phyloP scores from a whole-genome alignment of 2,113 vertebrate genomes.

The Brachyistius frenatus region DNA sequence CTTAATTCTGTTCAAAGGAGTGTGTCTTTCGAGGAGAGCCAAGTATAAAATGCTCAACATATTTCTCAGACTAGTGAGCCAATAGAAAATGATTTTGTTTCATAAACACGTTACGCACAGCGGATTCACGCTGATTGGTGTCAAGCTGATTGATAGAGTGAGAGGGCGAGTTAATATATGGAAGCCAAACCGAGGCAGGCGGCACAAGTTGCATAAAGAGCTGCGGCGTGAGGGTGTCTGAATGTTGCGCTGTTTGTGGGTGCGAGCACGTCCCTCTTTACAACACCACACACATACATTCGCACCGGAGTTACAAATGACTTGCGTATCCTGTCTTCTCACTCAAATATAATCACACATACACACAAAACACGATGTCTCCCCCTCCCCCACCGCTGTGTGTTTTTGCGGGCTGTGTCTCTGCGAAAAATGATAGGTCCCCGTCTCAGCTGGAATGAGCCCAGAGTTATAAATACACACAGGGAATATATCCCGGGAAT shows the following conservation, averaged over 20 bases:
- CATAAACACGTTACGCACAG: slow-evolving; percentile 65
- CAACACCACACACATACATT: slow-evolving; percentile 35
- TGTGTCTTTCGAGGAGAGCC: slow-evolving; percentile 50
- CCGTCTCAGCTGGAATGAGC: slow-evolving; percentile 68
- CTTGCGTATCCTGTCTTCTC: slow-evolving; percentile 31
- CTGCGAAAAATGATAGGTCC: slow-evolving; percentile 67
- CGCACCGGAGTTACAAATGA: slow-evolving; percentile 46
- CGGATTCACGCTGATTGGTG: slow-evolving; percentile 66
- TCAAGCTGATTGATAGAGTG: slow-evolving; percentile 70
- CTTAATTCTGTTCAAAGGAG: slow-evolving; percentile 60
- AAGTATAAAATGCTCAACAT: slow-evolving; percentile 53
- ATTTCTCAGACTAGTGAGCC: slow-evolving; percentile 49
- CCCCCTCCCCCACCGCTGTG: slow-evolving; percentile 13
- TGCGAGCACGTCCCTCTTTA: slow-evolving; percentile 36
- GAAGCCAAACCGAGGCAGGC: slow-evolving; percentile 35
- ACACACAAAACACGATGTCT: slow-evolving; percentile 6
- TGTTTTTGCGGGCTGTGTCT: slow-evolving; percentile 60
- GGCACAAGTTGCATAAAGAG: slow-evolving; percentile 37
- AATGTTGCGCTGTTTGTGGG: slow-evolving; percentile 12
- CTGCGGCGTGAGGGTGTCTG: slow-evolving; percentile 12
- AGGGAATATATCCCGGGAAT: slow-evolving; percentile 71
- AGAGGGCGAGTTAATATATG: slow-evolving; percentile 64
- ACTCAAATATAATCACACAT: slow-evolving; percentile 38
- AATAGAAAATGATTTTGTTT: slow-evolving; percentile 58
- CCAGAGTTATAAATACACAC: slow-evolving; percentile 78